Conservation (phyloP, 35 echinoderm and acorn worm species). For the Ptychodera flava region DNA sequence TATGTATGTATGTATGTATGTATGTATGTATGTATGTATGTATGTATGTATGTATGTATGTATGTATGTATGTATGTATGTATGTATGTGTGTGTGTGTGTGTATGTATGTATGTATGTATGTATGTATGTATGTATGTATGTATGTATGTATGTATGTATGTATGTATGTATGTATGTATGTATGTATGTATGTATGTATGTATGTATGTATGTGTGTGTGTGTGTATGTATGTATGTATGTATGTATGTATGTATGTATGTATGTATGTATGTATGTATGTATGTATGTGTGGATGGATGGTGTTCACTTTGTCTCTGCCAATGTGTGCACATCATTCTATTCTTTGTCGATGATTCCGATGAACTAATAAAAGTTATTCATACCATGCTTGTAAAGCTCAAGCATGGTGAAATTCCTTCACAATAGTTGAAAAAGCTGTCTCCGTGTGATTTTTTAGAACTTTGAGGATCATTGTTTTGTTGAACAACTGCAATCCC, state of each 20-base stretch:
- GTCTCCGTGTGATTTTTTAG: no score
- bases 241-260: constrained; percentile 2
- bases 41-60: constrained; percentile 2
- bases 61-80: constrained; percentile 2
- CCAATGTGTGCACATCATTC: no score
- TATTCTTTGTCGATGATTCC: no score
- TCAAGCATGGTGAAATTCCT: no score
- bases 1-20: constrained; percentile 2
- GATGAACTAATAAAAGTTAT: no score
- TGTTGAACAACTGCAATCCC: no score
- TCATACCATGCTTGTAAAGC: no score
- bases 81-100: neutral
- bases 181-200: constrained; percentile 2
- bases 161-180: constrained; percentile 2
- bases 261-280: constrained; percentile 2
- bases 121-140: constrained; percentile 2
- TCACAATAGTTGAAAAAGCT: no score
- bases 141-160: constrained; percentile 2
- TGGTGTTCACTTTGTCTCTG: no score
- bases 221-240: neutral
- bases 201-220: neutral
- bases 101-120: constrained; percentile 2
- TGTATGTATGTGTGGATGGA: neutral
- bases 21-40: constrained; percentile 2
- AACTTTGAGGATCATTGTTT: no score